These are phyloP conservation scores for Caradrina clavipalpis DNA, from an alignment of 2,888 invertebrate species.

Conservation along the genomic window DNA sequence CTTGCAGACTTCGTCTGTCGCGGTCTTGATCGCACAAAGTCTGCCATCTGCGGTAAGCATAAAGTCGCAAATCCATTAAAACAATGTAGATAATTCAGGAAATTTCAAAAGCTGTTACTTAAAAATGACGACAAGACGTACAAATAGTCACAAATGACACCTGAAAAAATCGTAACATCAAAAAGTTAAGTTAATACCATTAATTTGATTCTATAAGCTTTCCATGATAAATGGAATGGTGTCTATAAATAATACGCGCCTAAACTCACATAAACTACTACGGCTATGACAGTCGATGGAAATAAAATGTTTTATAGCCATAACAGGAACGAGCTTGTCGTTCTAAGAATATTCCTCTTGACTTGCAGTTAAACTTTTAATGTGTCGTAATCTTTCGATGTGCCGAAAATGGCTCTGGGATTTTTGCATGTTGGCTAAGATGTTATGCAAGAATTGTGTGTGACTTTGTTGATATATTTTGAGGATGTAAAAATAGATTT, in stretches of 20 bases:
- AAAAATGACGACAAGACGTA: slow-evolving; percentile 19
- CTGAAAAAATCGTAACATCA: slow-evolving; percentile 35
- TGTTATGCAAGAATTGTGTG: not conserved
- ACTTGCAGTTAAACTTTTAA: slow-evolving; percentile 47
- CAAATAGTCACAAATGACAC: slow-evolving; percentile 22
- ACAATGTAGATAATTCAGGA: no score
- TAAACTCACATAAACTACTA: slow-evolving; percentile 64
- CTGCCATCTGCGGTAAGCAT: no score
- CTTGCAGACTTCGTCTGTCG: no score
- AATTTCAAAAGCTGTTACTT: not conserved
- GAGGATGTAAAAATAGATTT: no score
- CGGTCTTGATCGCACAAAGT: no score
- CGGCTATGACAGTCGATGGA: slow-evolving; percentile 62
- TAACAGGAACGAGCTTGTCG: slow-evolving; percentile 56
- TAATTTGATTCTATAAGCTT: slow-evolving; percentile 59
- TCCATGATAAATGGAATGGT: slow-evolving; percentile 59
- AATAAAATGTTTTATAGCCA: slow-evolving; percentile 66
- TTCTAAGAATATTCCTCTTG: slow-evolving; percentile 56
- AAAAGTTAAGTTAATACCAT: slow-evolving; percentile 40
- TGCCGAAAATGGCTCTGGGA: slow-evolving; percentile 4
- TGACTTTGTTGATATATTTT: no score
- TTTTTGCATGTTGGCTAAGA: slow-evolving; percentile 23
- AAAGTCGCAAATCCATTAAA: no score
- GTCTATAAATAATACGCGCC: slow-evolving; percentile 61
- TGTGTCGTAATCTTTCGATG: slow-evolving; percentile 27